These are phyloP conservation scores for Cryptocephalus primarius DNA, from an alignment of 2,888 invertebrate species.

Conservation along the genomic window DNA sequence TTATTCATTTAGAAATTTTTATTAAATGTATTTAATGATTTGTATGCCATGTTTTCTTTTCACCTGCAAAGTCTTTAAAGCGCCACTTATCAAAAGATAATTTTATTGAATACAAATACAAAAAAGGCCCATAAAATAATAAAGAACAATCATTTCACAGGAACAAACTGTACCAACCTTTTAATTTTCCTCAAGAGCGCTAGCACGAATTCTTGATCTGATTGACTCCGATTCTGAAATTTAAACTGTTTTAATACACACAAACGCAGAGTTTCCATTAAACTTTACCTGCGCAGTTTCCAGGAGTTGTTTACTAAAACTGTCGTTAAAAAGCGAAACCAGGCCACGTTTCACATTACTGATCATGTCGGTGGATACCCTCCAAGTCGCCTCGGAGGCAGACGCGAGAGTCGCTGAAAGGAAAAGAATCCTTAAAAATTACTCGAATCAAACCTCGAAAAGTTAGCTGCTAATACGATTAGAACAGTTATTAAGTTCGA, in stretches of 20 bases:
- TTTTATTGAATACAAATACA: neutral
- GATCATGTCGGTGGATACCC: slow-evolving; percentile 50
- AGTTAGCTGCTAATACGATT: no score
- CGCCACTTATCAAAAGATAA: neutral
- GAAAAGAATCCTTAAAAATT: neutral
- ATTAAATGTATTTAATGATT: slow-evolving; percentile 22
- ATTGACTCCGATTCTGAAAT: slow-evolving; percentile 48
- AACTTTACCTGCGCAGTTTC: slow-evolving; percentile 41
- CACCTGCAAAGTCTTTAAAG: neutral
- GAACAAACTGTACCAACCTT: slow-evolving; percentile 66
- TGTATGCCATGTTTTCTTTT: no score
- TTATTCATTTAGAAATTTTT: slow-evolving; percentile 24
- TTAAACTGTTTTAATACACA: slow-evolving; percentile 1
- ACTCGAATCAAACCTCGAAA: no score
- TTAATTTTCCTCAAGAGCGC: slow-evolving; percentile 69
- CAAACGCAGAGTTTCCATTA: neutral
- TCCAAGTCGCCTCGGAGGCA: slow-evolving; percentile 43
- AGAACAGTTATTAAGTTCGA: no score
- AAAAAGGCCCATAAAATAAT: neutral
- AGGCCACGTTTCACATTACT: slow-evolving; percentile 60
- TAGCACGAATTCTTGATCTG: slow-evolving; percentile 61
- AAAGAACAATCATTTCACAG: slow-evolving; percentile 20
- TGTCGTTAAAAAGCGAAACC: slow-evolving; percentile 64
- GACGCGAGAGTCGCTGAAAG: slow-evolving; percentile 34
- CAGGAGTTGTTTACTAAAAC: slow-evolving; percentile 63